Conservation (phyloP, 2,888 invertebrate species). For the Ormyrus rosae region DNA sequence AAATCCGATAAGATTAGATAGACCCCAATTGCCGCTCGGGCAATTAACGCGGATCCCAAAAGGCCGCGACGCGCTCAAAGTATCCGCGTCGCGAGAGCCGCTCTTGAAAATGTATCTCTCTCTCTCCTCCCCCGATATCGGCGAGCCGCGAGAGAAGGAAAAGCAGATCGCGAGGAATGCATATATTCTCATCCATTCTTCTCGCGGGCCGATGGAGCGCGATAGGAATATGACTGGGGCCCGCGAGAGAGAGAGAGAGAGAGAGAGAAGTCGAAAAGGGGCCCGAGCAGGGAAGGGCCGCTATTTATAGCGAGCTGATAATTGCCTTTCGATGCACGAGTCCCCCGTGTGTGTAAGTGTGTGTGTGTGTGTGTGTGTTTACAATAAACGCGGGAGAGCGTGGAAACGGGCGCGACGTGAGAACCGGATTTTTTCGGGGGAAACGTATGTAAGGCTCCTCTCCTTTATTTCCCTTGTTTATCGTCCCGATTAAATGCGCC, state of each 20-base stretch:
- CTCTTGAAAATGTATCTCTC: constrained; percentile 18
- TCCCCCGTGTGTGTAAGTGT: background rate
- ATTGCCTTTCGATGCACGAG: constrained; percentile 48
- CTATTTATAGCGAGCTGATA: constrained; percentile 43
- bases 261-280: background rate
- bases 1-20: constrained; percentile 16
- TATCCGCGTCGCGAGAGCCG: constrained; percentile 4
- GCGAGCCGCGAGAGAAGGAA: background rate
- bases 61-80: background rate
- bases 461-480: constrained; percentile 3
- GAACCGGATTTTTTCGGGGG: constrained; percentile 43
- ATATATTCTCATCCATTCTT: too few relatives aligned
- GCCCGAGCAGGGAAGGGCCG: constrained; percentile 16
- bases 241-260: background rate
- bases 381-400: too few relatives aligned
- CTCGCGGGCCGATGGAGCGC: background rate
- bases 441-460: constrained; percentile 1
- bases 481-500: background rate
- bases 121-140: too few relatives aligned
- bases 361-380: background rate
- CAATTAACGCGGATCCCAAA: constrained; percentile 35
- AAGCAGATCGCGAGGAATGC: background rate
- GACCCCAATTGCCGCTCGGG: background rate
- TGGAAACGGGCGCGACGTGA: constrained; percentile 21
- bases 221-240: background rate